Evolutionary conservation across 2,113 vertebrate genomes (phyloP).

Genomic region (Cephalopterus ornatus): DNA sequence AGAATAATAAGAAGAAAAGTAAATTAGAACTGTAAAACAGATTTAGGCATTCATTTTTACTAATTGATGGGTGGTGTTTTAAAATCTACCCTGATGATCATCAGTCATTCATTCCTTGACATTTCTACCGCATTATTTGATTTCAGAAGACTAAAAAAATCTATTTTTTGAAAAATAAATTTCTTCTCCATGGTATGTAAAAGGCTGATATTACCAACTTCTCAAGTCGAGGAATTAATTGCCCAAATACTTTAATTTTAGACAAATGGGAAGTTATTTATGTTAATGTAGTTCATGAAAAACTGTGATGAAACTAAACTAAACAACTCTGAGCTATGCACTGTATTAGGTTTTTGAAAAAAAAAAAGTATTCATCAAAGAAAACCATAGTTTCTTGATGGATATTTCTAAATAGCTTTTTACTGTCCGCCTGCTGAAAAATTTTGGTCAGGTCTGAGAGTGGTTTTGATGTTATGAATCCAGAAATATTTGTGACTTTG

Average conservation of each 20-base stretch:
- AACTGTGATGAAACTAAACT: background rate
- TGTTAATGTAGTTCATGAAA: background rate
- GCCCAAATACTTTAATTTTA: background rate
- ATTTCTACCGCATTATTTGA: background rate
- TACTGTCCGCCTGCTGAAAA: background rate
- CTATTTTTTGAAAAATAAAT: background rate
- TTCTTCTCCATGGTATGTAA: background rate
- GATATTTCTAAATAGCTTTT: background rate
- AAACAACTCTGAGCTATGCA: background rate
- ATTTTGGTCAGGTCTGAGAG: background rate
- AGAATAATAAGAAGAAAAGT: background rate
- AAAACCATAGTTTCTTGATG: background rate
- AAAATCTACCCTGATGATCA: background rate
- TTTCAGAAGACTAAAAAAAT: background rate
- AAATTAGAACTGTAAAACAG: background rate
- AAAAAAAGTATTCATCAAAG: background rate
- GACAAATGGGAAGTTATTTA: background rate
- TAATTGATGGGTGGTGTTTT: background rate
- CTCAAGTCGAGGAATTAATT: background rate
- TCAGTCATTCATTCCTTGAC: background rate
- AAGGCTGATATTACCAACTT: background rate
- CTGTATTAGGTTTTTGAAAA: background rate
- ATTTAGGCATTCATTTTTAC: background rate
- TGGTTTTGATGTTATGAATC: background rate
- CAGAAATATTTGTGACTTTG: background rate